Evolutionary conservation across 92 coral and sea anemone species (phyloP), one percentile per base, ranked within the genome.

Genomic region (Actinernus sp.): DNA sequence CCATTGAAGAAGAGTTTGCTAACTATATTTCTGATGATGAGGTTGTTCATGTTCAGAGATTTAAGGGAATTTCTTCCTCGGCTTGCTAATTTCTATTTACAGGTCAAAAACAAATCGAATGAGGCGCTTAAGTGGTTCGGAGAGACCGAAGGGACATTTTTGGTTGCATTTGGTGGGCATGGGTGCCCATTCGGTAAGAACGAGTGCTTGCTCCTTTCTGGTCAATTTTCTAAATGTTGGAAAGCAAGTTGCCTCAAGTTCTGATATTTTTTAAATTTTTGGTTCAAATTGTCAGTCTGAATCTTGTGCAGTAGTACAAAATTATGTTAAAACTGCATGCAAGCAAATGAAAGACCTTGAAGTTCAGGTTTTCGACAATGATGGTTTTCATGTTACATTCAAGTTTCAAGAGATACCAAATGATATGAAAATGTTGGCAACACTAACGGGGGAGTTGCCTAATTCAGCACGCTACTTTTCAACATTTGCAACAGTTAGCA

Each of bases 181-280:
- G 83, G 76, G 51, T 76, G 76, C 29, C 88, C 88, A n/a, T n/a
- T n/a, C n/a, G n/a, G n/a, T n/a, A n/a, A n/a, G n/a, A 18, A 60
- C 24, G 26, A 55, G 37, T 82, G 88, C 82, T 2, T 82, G 88
- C 63, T 81, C 88, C 44, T 81, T 81, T 45, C 69, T 63, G 20
- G 69, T 72, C 31, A 72, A 71, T 39, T 73, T 82, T 57, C 10
- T 73, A 1, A 82, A 82, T 74, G 43, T 57, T 55, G 82, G 65
- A 30, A 82, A 64, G 73, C 61, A 36, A 46, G 82, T 82, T 65
- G 88, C 76, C n/a, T 82, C 71, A 11, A 73, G 88, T 47, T 31
- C 74, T 62, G 87, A 73, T 28, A 63, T 62, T 31, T 44, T 81
- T 58, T 26, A 54, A 10, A 63, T 64, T 34, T 65, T 63, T 81